Percentiles rank a stretch among this genome's conserved stretches.
phyloP scores from a whole-genome alignment of 2,888 invertebrate genomes.

The Halocaridina rubra region DNA sequence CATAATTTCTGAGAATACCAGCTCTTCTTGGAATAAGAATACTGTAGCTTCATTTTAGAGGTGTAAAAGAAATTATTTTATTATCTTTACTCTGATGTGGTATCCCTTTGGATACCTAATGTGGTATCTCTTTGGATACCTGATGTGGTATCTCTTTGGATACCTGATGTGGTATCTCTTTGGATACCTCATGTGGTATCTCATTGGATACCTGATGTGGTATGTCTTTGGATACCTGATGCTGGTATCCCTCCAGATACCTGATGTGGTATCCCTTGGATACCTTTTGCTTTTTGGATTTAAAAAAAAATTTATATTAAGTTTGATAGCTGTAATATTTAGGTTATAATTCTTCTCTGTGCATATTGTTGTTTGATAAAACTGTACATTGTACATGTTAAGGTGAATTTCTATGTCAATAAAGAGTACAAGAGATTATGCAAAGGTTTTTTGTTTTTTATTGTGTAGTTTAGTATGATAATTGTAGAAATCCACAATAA shows the following conservation, averaged over 20 bases:
- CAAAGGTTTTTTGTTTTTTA: no score
- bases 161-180: not conserved
- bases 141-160: not conserved
- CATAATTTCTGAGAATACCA: no score
- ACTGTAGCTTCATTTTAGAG: no score
- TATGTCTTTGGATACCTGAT: not conserved
- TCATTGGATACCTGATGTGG: not conserved
- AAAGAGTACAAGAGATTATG: slow-evolving; percentile 20
- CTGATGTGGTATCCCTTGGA: not conserved
- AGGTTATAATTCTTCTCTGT: not conserved
- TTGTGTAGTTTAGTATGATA: no score
- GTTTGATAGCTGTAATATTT: slow-evolving; percentile 7
- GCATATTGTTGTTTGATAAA: slow-evolving; percentile 17
- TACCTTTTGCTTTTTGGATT: no score
- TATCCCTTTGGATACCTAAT: not conserved
- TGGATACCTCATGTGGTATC: not conserved
- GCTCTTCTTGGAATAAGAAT: no score
- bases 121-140: not conserved
- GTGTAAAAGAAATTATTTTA: no score
- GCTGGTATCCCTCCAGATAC: not conserved
- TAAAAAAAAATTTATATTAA: not conserved
- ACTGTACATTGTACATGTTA: slow-evolving; percentile 9
- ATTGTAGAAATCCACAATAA: not conserved
- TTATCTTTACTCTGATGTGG: no score
- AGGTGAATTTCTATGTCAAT: slow-evolving; percentile 25